phyloP scores from a whole-genome alignment of 1,140 invertebrate genomes.

The Drosophila dunni region DNA sequence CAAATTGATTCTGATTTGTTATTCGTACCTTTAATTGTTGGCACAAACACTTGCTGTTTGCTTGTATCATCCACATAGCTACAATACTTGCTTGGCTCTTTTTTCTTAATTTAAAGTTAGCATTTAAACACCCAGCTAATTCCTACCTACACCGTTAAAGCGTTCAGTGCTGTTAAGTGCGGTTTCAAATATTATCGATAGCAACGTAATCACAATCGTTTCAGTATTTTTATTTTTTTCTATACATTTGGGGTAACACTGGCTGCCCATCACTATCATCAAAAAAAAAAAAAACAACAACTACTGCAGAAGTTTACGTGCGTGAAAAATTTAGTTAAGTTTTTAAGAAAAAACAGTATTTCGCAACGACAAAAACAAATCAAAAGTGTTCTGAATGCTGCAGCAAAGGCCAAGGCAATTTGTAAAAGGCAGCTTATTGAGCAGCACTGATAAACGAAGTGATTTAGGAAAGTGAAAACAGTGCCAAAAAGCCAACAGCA shows the following conservation, averaged over 20 bases:
- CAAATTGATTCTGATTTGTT: neutral
- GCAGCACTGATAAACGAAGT: conserved; percentile 37
- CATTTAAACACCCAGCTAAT: conserved; percentile 32
- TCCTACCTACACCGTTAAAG: neutral
- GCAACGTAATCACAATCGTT: neutral
- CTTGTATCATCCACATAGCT: conserved; percentile 73
- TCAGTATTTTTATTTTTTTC: conserved; percentile 15
- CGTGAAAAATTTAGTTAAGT: conserved; percentile 78
- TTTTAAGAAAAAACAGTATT: conserved; percentile 66
- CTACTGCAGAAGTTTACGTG: conserved; percentile 70
- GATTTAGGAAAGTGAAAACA: conserved; percentile 68
- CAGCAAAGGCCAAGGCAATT: conserved; percentile 25
- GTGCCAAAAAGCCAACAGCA: conserved; percentile 58
- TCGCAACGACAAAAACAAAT: conserved; percentile 14
- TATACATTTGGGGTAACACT: conserved; percentile 26
- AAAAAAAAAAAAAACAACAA: conserved; percentile 43
- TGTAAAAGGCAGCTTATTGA: conserved; percentile 30
- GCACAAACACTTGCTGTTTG: conserved; percentile 50
- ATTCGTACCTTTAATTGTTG: conserved; percentile 51
- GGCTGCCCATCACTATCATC: conserved; percentile 46
- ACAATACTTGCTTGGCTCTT: conserved; percentile 16
- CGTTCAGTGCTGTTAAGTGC: conserved; percentile 26
- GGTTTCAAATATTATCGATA: conserved; percentile 41
- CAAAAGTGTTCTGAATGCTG: conserved; percentile 56
- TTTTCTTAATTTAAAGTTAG: conserved; percentile 54